These are phyloP conservation scores for Meriones unguiculatus DNA, from an alignment of 2,113 vertebrate genomes.

Conservation along the genomic window DNA sequence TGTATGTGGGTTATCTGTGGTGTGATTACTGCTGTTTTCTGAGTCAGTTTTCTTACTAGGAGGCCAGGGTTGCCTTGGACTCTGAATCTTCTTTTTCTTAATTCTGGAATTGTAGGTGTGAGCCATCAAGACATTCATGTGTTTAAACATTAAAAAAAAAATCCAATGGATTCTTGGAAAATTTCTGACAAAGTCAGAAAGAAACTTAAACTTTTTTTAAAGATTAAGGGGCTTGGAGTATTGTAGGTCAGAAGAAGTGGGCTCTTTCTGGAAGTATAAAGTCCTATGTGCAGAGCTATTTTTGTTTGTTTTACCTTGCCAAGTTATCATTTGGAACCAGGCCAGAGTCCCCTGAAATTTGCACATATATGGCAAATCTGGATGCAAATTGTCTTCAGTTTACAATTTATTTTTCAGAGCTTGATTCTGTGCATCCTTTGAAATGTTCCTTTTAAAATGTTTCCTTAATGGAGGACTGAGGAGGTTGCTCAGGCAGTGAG, in stretches of 20 bases:
- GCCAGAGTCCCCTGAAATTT: neutral
- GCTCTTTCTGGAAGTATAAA: neutral
- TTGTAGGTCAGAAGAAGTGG: neutral
- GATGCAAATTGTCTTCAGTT: neutral
- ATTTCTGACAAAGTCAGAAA: slow-evolving; percentile 27
- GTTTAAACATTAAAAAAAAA: neutral
- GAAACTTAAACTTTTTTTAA: neutral
- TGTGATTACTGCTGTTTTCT: neutral
- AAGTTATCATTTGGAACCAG: neutral
- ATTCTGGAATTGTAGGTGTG: neutral
- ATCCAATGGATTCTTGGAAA: neutral
- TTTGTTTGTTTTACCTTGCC: neutral
- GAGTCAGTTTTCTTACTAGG: neutral
- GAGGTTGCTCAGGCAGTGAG: neutral
- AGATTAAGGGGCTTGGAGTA: neutral
- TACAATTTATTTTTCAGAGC: neutral
- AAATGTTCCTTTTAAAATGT: neutral
- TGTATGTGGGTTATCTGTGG: neutral
- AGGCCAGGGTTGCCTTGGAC: neutral
- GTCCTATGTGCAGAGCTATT: neutral
- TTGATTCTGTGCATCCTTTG: neutral
- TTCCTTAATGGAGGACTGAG: neutral
- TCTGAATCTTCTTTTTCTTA: neutral
- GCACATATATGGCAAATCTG: neutral
- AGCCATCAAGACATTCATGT: neutral